Percentiles rank a stretch among this genome's conserved stretches.
These are phyloP conservation scores for Antitype chi DNA, from an alignment of 2,888 invertebrate genomes.

Conservation along the genomic window DNA sequence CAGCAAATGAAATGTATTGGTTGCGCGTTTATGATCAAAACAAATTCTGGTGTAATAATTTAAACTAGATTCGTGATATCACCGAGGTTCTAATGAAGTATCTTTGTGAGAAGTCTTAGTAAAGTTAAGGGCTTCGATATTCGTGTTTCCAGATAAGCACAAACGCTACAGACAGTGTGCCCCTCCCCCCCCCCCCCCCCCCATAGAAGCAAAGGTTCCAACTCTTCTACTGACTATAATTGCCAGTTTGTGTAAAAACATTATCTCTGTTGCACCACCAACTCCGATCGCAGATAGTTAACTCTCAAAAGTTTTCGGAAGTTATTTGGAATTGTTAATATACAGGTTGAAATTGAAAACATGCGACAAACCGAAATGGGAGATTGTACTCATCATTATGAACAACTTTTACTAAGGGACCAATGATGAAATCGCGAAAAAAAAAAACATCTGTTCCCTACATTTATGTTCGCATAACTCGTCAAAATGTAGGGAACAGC, in stretches of 20 bases:
- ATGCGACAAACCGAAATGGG: too few species aligned
- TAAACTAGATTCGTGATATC: rapidly evolving
- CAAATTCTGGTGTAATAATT: not conserved
- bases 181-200: too few species aligned
- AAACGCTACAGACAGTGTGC: not conserved
- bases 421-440: too few species aligned
- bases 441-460: too few species aligned
- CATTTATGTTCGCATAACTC: too few species aligned
- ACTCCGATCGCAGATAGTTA: not conserved
- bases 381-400: too few species aligned
- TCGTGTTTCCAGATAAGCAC: not conserved
- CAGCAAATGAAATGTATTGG: not conserved
- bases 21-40: not conserved
- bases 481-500: too few species aligned
- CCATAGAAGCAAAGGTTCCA: not conserved
- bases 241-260: not conserved
- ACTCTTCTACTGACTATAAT: not conserved
- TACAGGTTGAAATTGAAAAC: too few species aligned
- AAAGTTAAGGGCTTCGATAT: not conserved
- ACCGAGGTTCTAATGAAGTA: not conserved
- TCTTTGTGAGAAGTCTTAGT: not conserved
- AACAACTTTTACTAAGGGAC: too few species aligned
- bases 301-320: not conserved
- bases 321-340: not conserved
- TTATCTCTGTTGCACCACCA: not conserved